Base-by-base conservation (phyloP, 2,888 invertebrate genomes). In the Pristionchus arcanus region DNA sequence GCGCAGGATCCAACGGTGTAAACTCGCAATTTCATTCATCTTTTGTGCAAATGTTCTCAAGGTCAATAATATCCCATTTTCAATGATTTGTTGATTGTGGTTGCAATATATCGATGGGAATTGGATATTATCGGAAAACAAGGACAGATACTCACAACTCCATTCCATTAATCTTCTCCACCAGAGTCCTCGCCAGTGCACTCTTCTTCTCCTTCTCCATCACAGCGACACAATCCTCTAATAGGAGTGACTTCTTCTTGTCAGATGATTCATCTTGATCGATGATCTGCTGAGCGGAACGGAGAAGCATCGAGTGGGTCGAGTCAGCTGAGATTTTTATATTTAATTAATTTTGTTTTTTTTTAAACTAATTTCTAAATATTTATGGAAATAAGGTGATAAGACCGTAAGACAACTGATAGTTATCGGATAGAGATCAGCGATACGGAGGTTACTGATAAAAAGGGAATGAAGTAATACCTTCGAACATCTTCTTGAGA, bases 401-500 rank as follows among this genome's bases (percentile, higher is more conserved):
- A n/a, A n/a, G n/a, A n/a, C n/a, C n/a, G n/a, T n/a, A n/a, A n/a
- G n/a, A n/a, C n/a, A n/a, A n/a, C n/a, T n/a, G n/a, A n/a, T n/a
- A 9, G 42, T 3, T 49, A 0, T 9, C 9, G 42, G 42, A 49
- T 49, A 49, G 42, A 49, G 42, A 49, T 49, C 4, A 13, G 0
- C 13, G 42, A 49, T 49, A n/a, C 42, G 13, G 9, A 49, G 42
- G 9, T 3, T 9, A 49, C 13, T 49, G 42, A 7, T 9, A 49
- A 49, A 49, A 49, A 7, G 11, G 42, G 42, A 49, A 49, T 49
- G 42, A 49, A 3, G 42, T 42, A 42, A 42, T 81, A 81, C 81
- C 81, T 42, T 81, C 81, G 49, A 81, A 53, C 42, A 81, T 81
- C 28, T 53, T 81, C 49, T 81, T 81, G 4, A 81, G 53, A n/a